A percentile compares a stretch with the other conserved stretches of the same genome.
Conservation (phyloP, 2,888 invertebrate genomes). For the Adelphocoris suturalis region DNA sequence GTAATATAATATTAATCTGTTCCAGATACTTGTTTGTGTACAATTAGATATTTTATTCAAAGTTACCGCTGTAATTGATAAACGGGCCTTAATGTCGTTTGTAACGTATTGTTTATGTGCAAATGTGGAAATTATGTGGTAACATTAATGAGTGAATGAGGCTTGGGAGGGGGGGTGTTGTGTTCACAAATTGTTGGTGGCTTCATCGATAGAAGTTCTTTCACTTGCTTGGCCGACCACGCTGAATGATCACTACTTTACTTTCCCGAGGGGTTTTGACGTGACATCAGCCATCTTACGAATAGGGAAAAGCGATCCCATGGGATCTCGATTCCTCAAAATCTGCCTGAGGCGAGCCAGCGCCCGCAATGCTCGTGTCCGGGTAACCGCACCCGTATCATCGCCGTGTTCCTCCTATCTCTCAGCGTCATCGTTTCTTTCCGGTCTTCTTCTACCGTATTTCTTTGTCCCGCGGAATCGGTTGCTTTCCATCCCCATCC, state of each 20-base stretch:
- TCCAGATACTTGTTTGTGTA: too few species aligned
- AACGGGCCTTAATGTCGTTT: too few species aligned
- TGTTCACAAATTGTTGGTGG: too few species aligned
- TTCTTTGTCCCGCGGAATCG: conserved; percentile 30
- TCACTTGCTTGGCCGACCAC: background rate
- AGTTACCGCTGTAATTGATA: too few species aligned
- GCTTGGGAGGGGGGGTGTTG: too few species aligned
- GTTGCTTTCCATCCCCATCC: conserved; percentile 33
- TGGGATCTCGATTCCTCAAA: background rate
- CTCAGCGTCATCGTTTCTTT: background rate
- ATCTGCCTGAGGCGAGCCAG: background rate
- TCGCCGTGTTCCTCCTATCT: conserved; percentile 29
- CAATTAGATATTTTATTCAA: too few species aligned
- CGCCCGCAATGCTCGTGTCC: conserved; percentile 44
- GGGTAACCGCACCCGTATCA: conserved; percentile 54
- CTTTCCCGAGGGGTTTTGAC: background rate
- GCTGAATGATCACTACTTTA: background rate
- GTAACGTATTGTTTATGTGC: too few species aligned
- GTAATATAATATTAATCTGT: too few species aligned
- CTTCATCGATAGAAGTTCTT: background rate
- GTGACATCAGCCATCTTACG: conserved; percentile 36
- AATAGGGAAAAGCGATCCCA: background rate
- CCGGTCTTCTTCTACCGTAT: conserved; percentile 41
- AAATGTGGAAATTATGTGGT: too few species aligned
- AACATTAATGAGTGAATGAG: too few species aligned